Base-by-base conservation (phyloP, 1,140 invertebrate species). In the Orius insidiosus region DNA sequence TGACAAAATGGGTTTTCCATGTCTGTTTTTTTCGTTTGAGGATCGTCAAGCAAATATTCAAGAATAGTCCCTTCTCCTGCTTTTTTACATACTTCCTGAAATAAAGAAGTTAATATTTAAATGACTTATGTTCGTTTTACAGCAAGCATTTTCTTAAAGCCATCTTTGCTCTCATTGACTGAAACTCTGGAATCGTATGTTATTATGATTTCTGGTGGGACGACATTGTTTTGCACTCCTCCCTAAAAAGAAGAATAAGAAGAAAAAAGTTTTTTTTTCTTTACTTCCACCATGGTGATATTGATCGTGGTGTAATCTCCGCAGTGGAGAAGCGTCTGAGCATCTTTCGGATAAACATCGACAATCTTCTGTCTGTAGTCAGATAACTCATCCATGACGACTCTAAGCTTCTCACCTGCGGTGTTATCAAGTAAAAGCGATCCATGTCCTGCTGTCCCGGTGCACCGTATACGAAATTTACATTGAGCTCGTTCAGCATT, bases 401-500 rank as follows among this genome's bases (percentile, higher is more conserved):
- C 6, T 9, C 11, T 9, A 18, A 43, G 24, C 14, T 43, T 43
- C 30, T 43, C 41, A 10, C 18, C 19, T 5, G 41, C 41, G 4
- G 41, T 47, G 41, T 43, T 43, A 2, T 18, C 18, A 15, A 30
- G 41, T 5, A 43, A 7, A 3, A 43, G 11, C 7, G 41, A 43
- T n/a, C 41, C 41, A 30, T 43, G 41, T 3, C 41, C 41, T n/a
- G 41, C 24, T 2, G 10, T n/a, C 3, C 41, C 41, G 3, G 11
- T 11, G 10, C 11, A 18, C 11, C 16, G 16, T 2, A 40, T 40
- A 6, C 16, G 31, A 31, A 43, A 43, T 64, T 66, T 63, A 76
- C 78, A 84, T 36, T 74, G 68, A 38, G 66, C 65, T 49, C 80
- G 65, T 63, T 89, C 84, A 7, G 74, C 81, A 62, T 85, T 79